Evolutionary conservation across 2,113 vertebrate genomes (phyloP).

Genomic region (Oenanthe oenanthe): DNA sequence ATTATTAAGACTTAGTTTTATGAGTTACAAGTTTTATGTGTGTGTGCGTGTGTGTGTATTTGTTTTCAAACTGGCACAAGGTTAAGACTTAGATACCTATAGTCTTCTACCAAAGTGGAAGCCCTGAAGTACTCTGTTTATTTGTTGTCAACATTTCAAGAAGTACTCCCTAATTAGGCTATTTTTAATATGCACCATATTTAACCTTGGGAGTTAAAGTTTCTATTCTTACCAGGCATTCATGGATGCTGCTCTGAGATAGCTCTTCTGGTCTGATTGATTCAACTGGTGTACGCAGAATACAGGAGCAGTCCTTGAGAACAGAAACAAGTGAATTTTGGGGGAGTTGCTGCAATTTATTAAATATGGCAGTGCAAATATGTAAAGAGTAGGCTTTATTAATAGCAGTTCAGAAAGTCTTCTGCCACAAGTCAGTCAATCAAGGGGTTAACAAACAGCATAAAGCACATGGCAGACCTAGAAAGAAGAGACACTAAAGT

Average conservation of each 20-base stretch:
- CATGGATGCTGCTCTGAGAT: slow-evolving; percentile 84
- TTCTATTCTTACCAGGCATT: slow-evolving; percentile 84
- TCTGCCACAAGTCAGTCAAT: neutral
- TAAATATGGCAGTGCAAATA: neutral
- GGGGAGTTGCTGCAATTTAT: neutral
- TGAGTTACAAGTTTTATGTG: neutral
- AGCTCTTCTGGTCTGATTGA: slow-evolving; percentile 87
- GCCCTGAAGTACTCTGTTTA: neutral
- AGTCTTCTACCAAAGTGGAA: neutral
- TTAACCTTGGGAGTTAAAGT: neutral
- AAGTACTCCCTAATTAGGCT: neutral
- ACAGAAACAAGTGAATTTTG: neutral
- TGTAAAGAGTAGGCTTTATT: neutral
- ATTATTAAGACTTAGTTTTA: neutral
- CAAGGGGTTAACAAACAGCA: neutral
- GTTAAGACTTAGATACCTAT: neutral
- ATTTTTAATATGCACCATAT: neutral
- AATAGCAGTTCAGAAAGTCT: neutral
- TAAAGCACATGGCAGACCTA: neutral
- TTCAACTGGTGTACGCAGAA: slow-evolving; percentile 92
- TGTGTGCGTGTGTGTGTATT: neutral
- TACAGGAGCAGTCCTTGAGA: slow-evolving; percentile 94
- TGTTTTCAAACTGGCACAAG: neutral
- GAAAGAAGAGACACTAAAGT: neutral
- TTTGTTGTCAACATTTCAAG: neutral